Evolutionary conservation across 2,888 invertebrate species (phyloP), one percentile per base, ranked within the genome.

Genomic region (Drosophila parthenogenetica): DNA sequence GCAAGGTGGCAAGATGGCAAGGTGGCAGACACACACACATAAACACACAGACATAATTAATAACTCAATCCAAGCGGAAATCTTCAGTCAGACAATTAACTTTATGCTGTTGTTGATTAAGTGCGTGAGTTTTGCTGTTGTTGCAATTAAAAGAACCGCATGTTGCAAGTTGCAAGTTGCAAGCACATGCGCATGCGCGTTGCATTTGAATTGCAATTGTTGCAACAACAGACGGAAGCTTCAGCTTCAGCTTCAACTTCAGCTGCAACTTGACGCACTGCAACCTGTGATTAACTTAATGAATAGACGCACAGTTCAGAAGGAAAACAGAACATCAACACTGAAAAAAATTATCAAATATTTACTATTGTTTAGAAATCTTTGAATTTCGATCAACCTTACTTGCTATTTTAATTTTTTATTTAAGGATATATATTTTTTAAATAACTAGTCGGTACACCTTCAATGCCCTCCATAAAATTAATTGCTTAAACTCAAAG

Each of bases 61-160:
- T 90, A 86, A 82, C 89, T 88, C 84, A 88, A 90, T 88, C 82
- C 84, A 81, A 87, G 89, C 87, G 89, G 78, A 89, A 90, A 90
- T 86, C 75, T 77, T 60, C 14, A 70, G 65, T 71, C 49, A 57
- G 74, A 25, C 37, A 54, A 40, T 46, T 46, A 46, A 46, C 8
- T 46, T 7, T 60, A 57, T 75, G 42, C n/a, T 43, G 42, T 14
- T 46, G 43, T 4, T 51, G 61, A 45, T 77, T 64, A 69, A 76
- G 76, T 77, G 77, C 79, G 77, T 77, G 71, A 50, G 54, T 43
- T 66, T 55, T 29, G 4, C 16, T 40, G 53, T 16, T 13, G 39
- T 39, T 43, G 63, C 42, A 50, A 57, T 57, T 63, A 55, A 48
- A 55, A 17, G 39, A 19, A 11, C 62, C 42, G 48, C 54, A 62